phyloP scores from a whole-genome alignment of 2,888 invertebrate species.

The Uropetala carovei region DNA sequence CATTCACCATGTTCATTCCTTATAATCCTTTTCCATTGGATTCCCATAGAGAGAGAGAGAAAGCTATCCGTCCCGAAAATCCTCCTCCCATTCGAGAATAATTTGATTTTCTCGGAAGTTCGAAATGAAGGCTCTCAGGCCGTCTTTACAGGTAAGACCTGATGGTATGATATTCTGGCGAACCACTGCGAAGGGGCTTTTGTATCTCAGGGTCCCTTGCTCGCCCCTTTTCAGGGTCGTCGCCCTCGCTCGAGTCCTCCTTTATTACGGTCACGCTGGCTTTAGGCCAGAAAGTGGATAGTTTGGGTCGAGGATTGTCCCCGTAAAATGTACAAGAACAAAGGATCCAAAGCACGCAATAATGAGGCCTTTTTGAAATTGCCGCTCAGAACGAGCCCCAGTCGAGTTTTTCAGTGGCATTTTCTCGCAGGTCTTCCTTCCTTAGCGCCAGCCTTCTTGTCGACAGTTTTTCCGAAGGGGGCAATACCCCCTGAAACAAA shows the following conservation, averaged over 20 bases:
- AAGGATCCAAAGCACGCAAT: slow-evolving; percentile 41
- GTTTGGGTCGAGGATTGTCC: neutral
- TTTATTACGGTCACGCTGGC: neutral
- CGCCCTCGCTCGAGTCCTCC: slow-evolving; percentile 1
- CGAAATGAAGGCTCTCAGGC: slow-evolving; percentile 6
- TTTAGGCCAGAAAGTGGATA: neutral
- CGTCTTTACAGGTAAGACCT: slow-evolving; percentile 36
- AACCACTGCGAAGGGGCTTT: neutral
- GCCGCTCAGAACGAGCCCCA: neutral
- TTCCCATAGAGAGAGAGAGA: neutral
- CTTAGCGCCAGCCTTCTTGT: neutral
- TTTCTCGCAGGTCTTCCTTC: neutral
- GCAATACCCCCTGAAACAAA: too few species aligned
- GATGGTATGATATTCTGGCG: neutral
- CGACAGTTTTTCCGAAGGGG: neutral
- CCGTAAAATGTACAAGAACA: neutral
- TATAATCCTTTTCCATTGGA: neutral
- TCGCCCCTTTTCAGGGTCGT: neutral
- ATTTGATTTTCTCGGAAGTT: slow-evolving; percentile 48
- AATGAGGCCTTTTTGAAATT: neutral
- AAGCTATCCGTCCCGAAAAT: slow-evolving; percentile 9
- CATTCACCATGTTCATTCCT: neutral
- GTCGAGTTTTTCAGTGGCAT: neutral
- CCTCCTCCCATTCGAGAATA: neutral
- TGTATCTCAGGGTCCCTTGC: neutral